Evolutionary conservation across 2,888 invertebrate genomes (phyloP).

Genomic region (Andrena fulva): DNA sequence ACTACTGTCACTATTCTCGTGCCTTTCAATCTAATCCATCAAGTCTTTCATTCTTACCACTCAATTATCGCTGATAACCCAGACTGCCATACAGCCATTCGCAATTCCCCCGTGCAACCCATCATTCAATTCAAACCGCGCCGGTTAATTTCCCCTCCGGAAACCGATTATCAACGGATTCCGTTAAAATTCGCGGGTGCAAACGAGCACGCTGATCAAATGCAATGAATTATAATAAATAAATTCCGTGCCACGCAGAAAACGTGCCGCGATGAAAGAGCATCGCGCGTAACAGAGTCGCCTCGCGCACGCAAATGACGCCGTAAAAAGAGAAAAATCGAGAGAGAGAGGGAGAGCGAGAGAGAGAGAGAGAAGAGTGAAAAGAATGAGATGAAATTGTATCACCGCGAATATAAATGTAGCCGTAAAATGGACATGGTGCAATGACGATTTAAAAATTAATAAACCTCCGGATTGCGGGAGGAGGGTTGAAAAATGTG

Average conservation of each 20-base stretch:
- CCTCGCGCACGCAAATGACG: neutral
- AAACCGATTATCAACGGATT: neutral
- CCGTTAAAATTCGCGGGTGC: neutral
- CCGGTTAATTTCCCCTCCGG: neutral
- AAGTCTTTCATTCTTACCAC: neutral
- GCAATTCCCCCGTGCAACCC: neutral
- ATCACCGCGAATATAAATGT: neutral
- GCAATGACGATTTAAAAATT: slow-evolving; percentile 1
- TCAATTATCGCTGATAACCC: neutral
- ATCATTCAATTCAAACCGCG: neutral
- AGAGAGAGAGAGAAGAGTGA: neutral
- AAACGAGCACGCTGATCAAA: neutral
- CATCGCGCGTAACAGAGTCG: neutral
- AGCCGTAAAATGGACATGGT: neutral
- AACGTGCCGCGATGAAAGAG: neutral
- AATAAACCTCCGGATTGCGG: neutral
- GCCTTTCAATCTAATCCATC: neutral
- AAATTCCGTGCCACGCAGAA: neutral
- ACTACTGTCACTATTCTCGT: neutral
- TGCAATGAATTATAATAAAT: neutral
- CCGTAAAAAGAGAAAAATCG: neutral
- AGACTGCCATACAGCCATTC: neutral
- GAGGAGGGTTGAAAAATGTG: neutral
- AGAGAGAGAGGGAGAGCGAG: neutral
- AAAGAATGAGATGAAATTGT: neutral